Percentiles rank a stretch among this genome's conserved stretches.
Conservation (phyloP, 2,113 vertebrate species). For the Sinocyclocheilus grahami region DNA sequence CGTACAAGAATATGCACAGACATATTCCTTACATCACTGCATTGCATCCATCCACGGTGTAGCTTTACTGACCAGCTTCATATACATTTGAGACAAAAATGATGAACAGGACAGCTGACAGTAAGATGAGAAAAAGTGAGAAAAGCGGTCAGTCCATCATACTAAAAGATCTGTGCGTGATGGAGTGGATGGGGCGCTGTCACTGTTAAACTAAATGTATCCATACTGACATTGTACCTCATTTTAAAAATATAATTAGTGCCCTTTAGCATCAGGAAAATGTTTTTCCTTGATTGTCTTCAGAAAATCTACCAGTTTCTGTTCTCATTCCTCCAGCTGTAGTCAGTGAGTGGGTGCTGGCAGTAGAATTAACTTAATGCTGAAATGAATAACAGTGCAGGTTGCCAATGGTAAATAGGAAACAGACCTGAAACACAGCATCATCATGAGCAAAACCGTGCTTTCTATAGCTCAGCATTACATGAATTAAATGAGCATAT, state of each 20-base stretch:
- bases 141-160: neutral
- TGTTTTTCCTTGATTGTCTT: neutral
- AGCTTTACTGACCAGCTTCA: neutral
- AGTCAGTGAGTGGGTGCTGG: constrained; percentile 32
- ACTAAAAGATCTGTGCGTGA: neutral
- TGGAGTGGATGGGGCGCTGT: neutral
- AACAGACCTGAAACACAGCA: constrained; percentile 43
- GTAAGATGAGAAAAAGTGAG: neutral
- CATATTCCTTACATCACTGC: neutral
- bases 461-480: constrained; percentile 8
- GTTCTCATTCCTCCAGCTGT: neutral
- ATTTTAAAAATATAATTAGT: neutral
- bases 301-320: constrained; percentile 20
- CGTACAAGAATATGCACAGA: neutral
- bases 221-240: neutral
- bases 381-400: constrained; percentile 36
- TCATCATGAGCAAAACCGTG: neutral
- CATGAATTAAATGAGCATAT: constrained; percentile 12
- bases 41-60: neutral
- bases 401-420: constrained; percentile 52
- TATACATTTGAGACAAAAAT: neutral
- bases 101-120: neutral
- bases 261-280: neutral
- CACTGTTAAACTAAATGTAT: neutral
- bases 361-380: constrained; percentile 27